phyloP scores from a whole-genome alignment of 2,797 vertebrate genomes.

The Crenichthys baileyi region DNA sequence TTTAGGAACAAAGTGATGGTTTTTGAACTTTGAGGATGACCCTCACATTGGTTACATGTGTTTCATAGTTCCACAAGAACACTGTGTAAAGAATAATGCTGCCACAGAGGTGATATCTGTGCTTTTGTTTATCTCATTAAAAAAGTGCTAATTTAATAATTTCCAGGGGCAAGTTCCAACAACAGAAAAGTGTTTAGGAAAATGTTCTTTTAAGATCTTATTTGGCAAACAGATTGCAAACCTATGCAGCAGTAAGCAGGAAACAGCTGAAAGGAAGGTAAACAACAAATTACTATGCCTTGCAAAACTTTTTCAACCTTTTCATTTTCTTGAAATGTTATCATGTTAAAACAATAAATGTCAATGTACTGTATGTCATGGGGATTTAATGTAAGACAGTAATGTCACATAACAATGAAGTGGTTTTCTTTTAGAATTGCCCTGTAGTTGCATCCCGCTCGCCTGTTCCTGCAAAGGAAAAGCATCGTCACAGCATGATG shows the following conservation, averaged over 20 bases:
- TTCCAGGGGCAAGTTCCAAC: not conserved
- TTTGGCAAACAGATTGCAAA: not conserved
- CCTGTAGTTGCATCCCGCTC: no score
- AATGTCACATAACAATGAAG: not conserved
- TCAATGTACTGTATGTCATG: not conserved
- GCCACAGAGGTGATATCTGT: not conserved
- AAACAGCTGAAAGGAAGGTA: not conserved
- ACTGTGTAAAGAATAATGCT: not conserved
- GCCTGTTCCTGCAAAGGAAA: no score
- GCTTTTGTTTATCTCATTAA: not conserved
- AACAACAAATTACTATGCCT: no score
- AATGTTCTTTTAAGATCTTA: not conserved
- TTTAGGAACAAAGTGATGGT: constrained; percentile 72
- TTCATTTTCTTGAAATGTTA: not conserved
- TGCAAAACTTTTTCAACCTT: not conserved
- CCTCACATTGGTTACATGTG: constrained; percentile 54
- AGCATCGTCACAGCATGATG: no score
- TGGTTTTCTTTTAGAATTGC: no score
- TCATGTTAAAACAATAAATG: not conserved
- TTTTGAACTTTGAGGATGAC: constrained; percentile 68
- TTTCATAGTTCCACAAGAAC: not conserved
- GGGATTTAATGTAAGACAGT: not conserved
- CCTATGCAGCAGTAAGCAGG: not conserved
- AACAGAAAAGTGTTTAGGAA: not conserved
- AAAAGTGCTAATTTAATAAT: not conserved